These are phyloP conservation scores for Microtus richardsoni DNA, from an alignment of 2,113 vertebrate species.

Conservation along the genomic window DNA sequence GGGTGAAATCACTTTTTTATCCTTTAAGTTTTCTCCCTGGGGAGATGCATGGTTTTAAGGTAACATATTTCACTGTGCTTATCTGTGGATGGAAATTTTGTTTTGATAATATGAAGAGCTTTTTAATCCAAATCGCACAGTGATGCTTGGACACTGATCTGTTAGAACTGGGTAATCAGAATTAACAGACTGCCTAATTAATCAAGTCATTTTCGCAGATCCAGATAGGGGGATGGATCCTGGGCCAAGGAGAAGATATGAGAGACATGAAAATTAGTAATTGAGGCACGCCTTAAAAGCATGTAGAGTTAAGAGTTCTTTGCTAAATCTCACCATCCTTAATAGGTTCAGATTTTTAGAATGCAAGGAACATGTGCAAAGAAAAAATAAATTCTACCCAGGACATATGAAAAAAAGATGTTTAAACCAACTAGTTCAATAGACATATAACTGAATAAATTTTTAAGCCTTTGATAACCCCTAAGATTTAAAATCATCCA, in stretches of 20 bases:
- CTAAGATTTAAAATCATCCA: neutral
- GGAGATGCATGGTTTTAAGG: constrained; percentile 75
- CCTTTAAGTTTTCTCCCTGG: constrained; percentile 73
- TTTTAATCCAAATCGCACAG: constrained; percentile 86
- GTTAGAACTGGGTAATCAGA: constrained; percentile 84
- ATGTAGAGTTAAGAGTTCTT: constrained; percentile 62
- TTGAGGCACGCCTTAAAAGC: constrained; percentile 61
- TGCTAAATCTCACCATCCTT: constrained; percentile 52
- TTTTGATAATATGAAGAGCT: constrained; percentile 84
- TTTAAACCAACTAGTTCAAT: constrained; percentile 4
- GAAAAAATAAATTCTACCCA: constrained; percentile 26
- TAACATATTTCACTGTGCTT: constrained; percentile 73
- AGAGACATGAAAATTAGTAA: constrained; percentile 80
- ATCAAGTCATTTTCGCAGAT: constrained; percentile 84
- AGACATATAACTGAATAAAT: neutral
- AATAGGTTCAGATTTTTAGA: constrained; percentile 63
- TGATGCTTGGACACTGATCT: constrained; percentile 81
- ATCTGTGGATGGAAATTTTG: constrained; percentile 78
- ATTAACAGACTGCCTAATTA: constrained; percentile 87
- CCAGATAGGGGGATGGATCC: constrained; percentile 78
- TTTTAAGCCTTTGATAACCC: neutral
- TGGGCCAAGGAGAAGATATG: constrained; percentile 81
- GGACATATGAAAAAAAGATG: neutral
- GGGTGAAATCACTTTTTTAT: constrained; percentile 79
- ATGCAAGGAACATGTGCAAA: constrained; percentile 49